phyloP scores from a whole-genome alignment of 2,113 vertebrate genomes.

The human region GRCh38 chr14:60778501-60779000 shows the following conservation, averaged over 20 bases:
- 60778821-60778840: background rate
- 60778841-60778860: background rate
- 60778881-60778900: background rate
- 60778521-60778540: background rate
- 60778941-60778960: background rate
- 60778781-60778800: background rate
- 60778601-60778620: slow-evolving; percentile 1
- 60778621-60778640: background rate
- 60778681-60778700: background rate
- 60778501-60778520: background rate
- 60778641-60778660: background rate
- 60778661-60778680: background rate
- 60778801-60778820: background rate
- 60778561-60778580: background rate
- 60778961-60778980: background rate
- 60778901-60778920: background rate
- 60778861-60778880: background rate
- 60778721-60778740: background rate
- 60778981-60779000: background rate
- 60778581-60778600: background rate
- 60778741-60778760: background rate
- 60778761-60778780: background rate
- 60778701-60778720: background rate
- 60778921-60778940: background rate
- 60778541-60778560: background rate